Evolutionary conservation across 2,888 invertebrate genomes (phyloP).

Genomic region (Pterostichus madidus): DNA sequence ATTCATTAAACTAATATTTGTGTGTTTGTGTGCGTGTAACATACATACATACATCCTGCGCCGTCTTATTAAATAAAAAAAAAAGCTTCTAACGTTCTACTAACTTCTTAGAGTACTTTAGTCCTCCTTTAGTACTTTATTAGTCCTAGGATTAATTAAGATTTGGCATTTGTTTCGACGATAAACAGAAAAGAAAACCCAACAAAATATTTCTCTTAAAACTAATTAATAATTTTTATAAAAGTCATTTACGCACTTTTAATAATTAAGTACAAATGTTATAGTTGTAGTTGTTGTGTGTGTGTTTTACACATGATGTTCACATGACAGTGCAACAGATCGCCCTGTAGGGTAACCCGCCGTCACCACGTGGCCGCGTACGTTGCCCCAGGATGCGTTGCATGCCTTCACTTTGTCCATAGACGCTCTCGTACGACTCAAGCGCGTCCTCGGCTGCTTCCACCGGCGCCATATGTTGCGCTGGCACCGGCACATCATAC

Average conservation of each 20-base stretch:
- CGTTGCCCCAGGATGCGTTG: slow-evolving; percentile 71
- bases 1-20: no score
- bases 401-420: slow-evolving; percentile 75
- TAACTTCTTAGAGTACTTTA: no score
- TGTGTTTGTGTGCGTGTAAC: neutral
- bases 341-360: slow-evolving; percentile 74
- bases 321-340: slow-evolving; percentile 76
- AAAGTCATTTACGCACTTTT: neutral
- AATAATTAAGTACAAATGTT: neutral
- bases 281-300: no score
- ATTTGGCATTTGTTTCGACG: no score
- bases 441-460: neutral
- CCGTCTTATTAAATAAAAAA: no score
- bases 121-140: no score
- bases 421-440: slow-evolving; percentile 75
- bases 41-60: neutral
- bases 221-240: slow-evolving; percentile 1
- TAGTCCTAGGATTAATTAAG: no score
- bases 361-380: slow-evolving; percentile 71
- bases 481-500: neutral
- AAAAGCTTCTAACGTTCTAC: no score
- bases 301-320: slow-evolving; percentile 63
- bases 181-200: neutral
- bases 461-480: neutral
- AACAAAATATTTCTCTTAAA: neutral